Percentiles rank a stretch among this genome's conserved stretches.
Evolutionary conservation across 2,888 invertebrate genomes (phyloP).

Genomic region (Polymixis flavicincta): DNA sequence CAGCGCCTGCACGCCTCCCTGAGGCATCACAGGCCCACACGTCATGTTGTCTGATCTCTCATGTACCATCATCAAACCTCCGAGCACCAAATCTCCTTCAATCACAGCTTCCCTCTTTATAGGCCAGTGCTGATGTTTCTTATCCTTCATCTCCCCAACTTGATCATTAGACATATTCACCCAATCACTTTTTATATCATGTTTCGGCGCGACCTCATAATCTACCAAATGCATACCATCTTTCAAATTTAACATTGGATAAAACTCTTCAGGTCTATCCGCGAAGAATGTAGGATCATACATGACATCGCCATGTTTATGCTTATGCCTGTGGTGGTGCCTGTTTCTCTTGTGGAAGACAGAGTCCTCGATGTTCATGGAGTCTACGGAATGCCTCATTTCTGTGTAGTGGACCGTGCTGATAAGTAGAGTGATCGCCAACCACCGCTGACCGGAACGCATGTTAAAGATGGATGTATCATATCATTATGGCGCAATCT

Average conservation of each 20-base stretch:
- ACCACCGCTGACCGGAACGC: slow-evolving; percentile 82
- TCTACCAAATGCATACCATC: slow-evolving; percentile 73
- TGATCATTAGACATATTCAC: slow-evolving; percentile 84
- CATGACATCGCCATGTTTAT: slow-evolving; percentile 74
- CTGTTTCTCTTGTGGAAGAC: slow-evolving; percentile 71
- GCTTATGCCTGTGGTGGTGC: slow-evolving; percentile 84
- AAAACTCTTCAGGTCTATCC: slow-evolving; percentile 70
- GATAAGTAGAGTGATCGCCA: slow-evolving; percentile 80
- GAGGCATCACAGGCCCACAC: slow-evolving; percentile 98
- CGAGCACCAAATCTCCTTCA: slow-evolving; percentile 96
- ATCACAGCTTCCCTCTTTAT: slow-evolving; percentile 96
- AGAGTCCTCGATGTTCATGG: slow-evolving; percentile 65
- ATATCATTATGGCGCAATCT: slow-evolving; percentile 79
- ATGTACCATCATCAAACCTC: slow-evolving; percentile 98
- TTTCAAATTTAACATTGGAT: slow-evolving; percentile 71
- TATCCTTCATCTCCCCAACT: slow-evolving; percentile 83
- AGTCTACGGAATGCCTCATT: slow-evolving; percentile 77
- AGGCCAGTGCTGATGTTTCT: slow-evolving; percentile 92
- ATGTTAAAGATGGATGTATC: slow-evolving; percentile 80
- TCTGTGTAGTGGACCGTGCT: slow-evolving; percentile 78
- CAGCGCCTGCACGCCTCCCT: slow-evolving; percentile 96
- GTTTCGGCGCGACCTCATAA: slow-evolving; percentile 71
- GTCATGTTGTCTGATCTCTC: slow-evolving; percentile 96
- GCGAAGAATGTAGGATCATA: slow-evolving; percentile 69
- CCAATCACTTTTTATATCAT: slow-evolving; percentile 80